A percentile compares a stretch with the other conserved stretches of the same genome.
Conservation (phyloP, 2,888 invertebrate genomes). For the Parnassius orleans region DNA sequence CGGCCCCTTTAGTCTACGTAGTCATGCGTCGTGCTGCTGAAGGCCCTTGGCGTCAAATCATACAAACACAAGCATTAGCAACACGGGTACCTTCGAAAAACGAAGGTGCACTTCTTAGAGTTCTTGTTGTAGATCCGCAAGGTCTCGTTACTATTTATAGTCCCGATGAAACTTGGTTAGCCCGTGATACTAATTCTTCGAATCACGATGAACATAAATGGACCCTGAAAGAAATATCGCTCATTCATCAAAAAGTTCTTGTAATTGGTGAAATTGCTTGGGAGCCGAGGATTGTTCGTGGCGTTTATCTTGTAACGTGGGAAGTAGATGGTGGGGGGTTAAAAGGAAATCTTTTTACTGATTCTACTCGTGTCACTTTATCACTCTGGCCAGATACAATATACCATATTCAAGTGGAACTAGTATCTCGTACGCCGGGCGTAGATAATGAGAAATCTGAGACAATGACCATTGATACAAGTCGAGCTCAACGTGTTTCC, state of each 20-base stretch:
- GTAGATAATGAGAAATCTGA: slow-evolving; percentile 83
- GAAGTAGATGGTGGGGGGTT: slow-evolving; percentile 91
- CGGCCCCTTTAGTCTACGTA: slow-evolving; percentile 84
- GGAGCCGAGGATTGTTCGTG: slow-evolving; percentile 84
- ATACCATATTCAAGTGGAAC: slow-evolving; percentile 89
- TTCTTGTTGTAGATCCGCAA: slow-evolving; percentile 85
- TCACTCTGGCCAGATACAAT: slow-evolving; percentile 90
- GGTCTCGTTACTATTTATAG: slow-evolving; percentile 86
- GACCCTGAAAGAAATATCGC: slow-evolving; percentile 84
- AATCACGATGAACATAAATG: slow-evolving; percentile 78
- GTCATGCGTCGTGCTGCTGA: slow-evolving; percentile 84
- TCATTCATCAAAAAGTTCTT: slow-evolving; percentile 86
- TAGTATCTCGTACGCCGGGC: slow-evolving; percentile 82
- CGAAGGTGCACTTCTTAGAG: slow-evolving; percentile 83
- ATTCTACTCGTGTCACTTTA: slow-evolving; percentile 88
- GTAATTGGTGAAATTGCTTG: slow-evolving; percentile 87
- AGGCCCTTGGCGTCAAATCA: slow-evolving; percentile 84
- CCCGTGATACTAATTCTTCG: slow-evolving; percentile 77
- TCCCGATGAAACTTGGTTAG: slow-evolving; percentile 82
- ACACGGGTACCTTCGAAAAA: slow-evolving; percentile 84
- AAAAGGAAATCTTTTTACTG: slow-evolving; percentile 90
- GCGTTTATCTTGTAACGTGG: slow-evolving; percentile 90
- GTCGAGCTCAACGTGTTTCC: slow-evolving; percentile 83
- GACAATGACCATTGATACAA: slow-evolving; percentile 84
- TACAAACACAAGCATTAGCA: slow-evolving; percentile 83